Percentiles rank a stretch among this genome's conserved stretches.
Conservation (phyloP, 2,888 invertebrate species). For the Metallyticus violacea region DNA sequence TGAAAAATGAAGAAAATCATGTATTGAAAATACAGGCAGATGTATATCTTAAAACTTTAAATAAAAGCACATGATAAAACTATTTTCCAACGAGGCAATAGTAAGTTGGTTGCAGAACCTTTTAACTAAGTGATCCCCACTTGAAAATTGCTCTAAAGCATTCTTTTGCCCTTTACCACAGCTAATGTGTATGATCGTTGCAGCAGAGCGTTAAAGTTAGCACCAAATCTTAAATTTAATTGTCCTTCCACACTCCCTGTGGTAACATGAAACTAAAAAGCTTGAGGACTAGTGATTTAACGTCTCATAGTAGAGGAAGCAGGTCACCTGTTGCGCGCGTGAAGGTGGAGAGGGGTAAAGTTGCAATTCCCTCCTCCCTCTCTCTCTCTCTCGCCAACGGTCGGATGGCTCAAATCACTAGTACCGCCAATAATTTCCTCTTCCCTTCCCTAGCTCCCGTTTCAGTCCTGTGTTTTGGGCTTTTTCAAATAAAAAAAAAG, state of each 20-base stretch:
- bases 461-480: neutral
- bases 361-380: neutral
- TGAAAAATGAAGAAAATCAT: too few relatives aligned
- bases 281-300: neutral
- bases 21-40: too few relatives aligned
- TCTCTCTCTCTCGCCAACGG: neutral
- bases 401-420: slow-evolving; percentile 18
- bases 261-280: neutral
- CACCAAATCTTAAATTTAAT: neutral
- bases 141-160: too few relatives aligned
- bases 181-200: neutral
- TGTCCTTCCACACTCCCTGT: neutral
- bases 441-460: neutral
- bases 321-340: neutral
- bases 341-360: neutral
- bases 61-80: too few relatives aligned
- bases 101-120: too few relatives aligned
- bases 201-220: neutral
- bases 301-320: neutral
- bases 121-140: too few relatives aligned
- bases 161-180: too few relatives aligned
- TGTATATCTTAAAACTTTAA: too few relatives aligned
- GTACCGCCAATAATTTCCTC: slow-evolving; percentile 16
- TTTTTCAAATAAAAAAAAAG: neutral
- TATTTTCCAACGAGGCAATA: too few relatives aligned